Conservation (phyloP, 1,140 invertebrate species). For the Pogonomyrmex californicus region DNA sequence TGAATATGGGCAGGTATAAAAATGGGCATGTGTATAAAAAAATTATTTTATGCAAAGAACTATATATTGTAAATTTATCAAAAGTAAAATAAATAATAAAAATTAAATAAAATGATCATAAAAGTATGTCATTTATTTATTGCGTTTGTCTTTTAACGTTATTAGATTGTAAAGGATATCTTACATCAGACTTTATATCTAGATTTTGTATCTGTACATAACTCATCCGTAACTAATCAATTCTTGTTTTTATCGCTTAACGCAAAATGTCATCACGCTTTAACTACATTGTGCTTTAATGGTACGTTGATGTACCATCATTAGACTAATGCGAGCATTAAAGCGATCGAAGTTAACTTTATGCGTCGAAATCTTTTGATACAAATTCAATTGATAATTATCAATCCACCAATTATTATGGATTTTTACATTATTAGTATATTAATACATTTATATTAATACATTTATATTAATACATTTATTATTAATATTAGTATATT, state of each 20-base stretch:
- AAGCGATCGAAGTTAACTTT: not conserved
- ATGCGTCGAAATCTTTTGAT: not conserved
- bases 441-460: no score
- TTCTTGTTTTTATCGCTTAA: not conserved
- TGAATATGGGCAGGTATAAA: not conserved
- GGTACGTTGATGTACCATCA: not conserved
- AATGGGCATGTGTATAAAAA: not conserved
- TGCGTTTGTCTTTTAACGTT: not conserved
- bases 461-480: no score
- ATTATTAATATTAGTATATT: not conserved
- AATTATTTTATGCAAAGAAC: not conserved
- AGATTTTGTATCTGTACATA: not conserved
- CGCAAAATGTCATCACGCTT: not conserved
- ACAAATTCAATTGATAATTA: not conserved
- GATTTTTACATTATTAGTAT: no score
- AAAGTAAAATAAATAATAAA: not conserved
- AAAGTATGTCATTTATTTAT: not conserved
- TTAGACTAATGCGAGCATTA: not conserved
- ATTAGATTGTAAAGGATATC: not conserved
- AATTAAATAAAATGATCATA: not conserved
- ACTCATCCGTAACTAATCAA: not conserved
- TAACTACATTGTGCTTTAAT: not conserved
- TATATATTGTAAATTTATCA: not conserved
- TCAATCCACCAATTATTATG: not conserved
- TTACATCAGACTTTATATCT: not conserved